Base-by-base conservation (phyloP, 1,140 invertebrate species). In the Vollenhovia emeryi region DNA sequence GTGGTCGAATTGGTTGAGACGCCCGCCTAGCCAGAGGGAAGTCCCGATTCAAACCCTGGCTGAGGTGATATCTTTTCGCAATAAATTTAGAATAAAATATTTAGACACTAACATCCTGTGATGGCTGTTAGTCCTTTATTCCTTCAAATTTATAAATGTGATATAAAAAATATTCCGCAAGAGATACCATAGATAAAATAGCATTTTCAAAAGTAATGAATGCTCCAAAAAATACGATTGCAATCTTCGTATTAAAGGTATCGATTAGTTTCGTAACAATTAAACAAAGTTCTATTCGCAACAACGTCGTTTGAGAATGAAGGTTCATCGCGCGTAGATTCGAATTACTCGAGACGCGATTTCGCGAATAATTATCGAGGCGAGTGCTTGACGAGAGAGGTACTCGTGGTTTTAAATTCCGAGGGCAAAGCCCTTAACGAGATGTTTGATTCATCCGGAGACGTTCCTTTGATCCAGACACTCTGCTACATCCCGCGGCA, bases 371-470 rank as follows among this genome's bases (percentile, higher is more conserved):
- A 43, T 50, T 52, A 13, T 45, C 9, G 40, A n/a, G 59, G 18
- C 43, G 18, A 27, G 15, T n/a, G n/a, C 27, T 76, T 40, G 8
- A 48, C 33, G 11, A 71, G 84, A 13, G 40, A 80, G 60, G n/a
- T 40, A n/a, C 50, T 76, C 52, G 30, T 60, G 40, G 33, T 11
- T 21, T 43, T 48, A 27, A 75, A 40, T 36, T 7, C 40, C 24
- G n/a, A 60, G 68, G 69, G 50, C 7, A 76, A 13, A 30, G 9
- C 9, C 21, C 45, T 27, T 78, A 66, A 84, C 71, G 15, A 73
- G 43, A 88, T 87, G 87, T 87, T 87, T 69, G 64, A 88, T 87
- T 24, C 52, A 24, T 3, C 21, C 13, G 13, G 24, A 11, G 62
- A 64, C 45, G 24, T 52, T 59, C 60, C 33, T 79, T 87, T 62